Base-by-base conservation (phyloP, 2,888 invertebrate genomes). In the Branchipolynoe longqiensis region DNA sequence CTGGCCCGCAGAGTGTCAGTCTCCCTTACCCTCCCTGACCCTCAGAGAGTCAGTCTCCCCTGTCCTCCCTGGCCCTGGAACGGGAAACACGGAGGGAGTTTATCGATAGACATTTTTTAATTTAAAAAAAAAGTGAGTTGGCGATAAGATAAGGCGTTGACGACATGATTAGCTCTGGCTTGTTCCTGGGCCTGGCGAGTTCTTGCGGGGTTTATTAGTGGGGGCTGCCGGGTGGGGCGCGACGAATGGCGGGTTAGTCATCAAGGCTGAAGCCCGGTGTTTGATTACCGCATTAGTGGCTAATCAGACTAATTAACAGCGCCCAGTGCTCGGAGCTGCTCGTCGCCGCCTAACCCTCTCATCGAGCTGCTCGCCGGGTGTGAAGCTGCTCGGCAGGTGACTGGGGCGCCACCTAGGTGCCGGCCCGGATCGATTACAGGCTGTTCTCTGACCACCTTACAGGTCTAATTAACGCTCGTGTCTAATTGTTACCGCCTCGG, bases 351-450 rank as follows among this genome's bases (percentile, higher is more conserved):
- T 48, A 48, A 22, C 18, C 28, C 28, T n/a, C 18, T 78, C 41
- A 41, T 18, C n/a, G 78, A 78, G 48, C 78, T 41, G 48, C 78
- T 78, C 78, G n/a, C 48, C 18, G 78, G 18, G 78, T 48, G 54
- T 48, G 73, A 48, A 54, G 78, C 6, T 25, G 28, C 78, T 48
- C 48, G 48, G 78, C 31, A 48, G 78, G 54, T 48, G 78, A n/a
- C 14, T 25, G 36, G 36, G 36, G 69, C 69, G 38, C 69, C 69
- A 69, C 69, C 41, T 22, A 41, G 48, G 78, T 31, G 28, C 78
- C 78, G 78, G n/a, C 28, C 41, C 48, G 48, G 78, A 78, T 78
- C 78, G 48, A 48, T 78, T 78, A 78, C 78, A n/a, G 31, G 78
- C 78, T 78, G 31, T 22, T 41, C 48, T 48, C 78, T 78, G 78